A percentile compares a stretch with the other conserved stretches of the same genome.
Evolutionary conservation across 2,888 invertebrate species (phyloP).

Genomic region (Pterostichus niger): DNA sequence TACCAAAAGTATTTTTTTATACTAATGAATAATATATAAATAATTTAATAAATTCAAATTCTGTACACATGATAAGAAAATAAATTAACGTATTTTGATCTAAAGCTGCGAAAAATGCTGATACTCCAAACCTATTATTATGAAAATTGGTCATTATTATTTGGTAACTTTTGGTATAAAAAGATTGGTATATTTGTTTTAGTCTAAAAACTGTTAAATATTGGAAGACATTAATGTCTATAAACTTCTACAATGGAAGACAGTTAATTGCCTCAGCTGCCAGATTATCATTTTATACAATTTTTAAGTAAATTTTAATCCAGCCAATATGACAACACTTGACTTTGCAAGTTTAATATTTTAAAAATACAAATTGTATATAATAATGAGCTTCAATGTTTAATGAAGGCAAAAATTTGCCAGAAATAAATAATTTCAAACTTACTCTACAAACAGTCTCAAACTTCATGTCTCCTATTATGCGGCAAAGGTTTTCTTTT

Average conservation of each 20-base stretch:
- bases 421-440: constrained; percentile 1
- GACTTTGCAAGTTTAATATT: no score
- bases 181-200: background rate
- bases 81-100: constrained; percentile 9
- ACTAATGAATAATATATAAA: constrained; percentile 11
- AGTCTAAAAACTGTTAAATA: background rate
- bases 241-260: no score
- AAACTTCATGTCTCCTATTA: constrained; percentile 52
- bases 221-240: background rate
- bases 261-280: no score
- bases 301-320: no score
- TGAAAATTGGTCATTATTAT: constrained; percentile 9
- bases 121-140: background rate
- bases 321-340: no score
- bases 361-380: no score
- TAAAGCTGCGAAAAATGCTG: background rate
- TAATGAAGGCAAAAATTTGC: constrained; percentile 1
- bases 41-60: constrained; percentile 17
- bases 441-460: constrained; percentile 9
- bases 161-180: constrained; percentile 36
- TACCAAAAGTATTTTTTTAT: background rate
- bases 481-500: constrained; percentile 34
- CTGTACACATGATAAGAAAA: background rate
- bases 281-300: no score
- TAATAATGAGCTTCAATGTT: constrained; percentile 4